Evolutionary conservation across 2,113 vertebrate species (phyloP).

Genomic region (Pandion haliaetus): DNA sequence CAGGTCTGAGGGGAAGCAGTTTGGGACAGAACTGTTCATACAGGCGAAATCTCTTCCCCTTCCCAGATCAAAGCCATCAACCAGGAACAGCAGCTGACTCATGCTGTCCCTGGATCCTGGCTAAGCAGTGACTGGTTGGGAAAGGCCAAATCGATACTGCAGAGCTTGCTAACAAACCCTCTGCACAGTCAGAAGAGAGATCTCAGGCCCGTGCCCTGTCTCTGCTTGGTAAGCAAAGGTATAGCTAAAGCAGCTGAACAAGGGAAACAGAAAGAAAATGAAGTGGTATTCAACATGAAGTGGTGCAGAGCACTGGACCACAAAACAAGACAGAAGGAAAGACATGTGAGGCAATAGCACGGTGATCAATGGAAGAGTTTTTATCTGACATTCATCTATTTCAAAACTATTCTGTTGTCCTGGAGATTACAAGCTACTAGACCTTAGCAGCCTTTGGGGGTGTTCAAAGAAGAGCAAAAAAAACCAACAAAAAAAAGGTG

Average conservation of each 20-base stretch:
- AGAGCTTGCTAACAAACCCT: not conserved
- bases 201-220: not conserved
- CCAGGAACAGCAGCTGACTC: not conserved
- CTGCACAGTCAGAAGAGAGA: not conserved
- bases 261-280: not conserved
- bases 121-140: not conserved
- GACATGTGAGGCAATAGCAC: not conserved
- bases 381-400: not conserved
- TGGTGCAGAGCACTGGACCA: not conserved
- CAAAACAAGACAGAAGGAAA: not conserved
- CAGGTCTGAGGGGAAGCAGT: not conserved
- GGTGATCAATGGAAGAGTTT: not conserved
- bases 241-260: not conserved
- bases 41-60: not conserved
- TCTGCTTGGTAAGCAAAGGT: not conserved
- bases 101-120: not conserved
- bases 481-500: accelerated
- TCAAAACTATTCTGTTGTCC: not conserved
- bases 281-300: not conserved
- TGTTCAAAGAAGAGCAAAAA: not conserved
- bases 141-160: not conserved
- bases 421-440: not conserved
- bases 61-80: not conserved
- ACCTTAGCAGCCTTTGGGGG: not conserved
- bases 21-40: not conserved